Evolutionary conservation across 2,888 invertebrate genomes (phyloP), one percentile per base, ranked within the genome.

Genomic region (Dendrolimus houi): DNA sequence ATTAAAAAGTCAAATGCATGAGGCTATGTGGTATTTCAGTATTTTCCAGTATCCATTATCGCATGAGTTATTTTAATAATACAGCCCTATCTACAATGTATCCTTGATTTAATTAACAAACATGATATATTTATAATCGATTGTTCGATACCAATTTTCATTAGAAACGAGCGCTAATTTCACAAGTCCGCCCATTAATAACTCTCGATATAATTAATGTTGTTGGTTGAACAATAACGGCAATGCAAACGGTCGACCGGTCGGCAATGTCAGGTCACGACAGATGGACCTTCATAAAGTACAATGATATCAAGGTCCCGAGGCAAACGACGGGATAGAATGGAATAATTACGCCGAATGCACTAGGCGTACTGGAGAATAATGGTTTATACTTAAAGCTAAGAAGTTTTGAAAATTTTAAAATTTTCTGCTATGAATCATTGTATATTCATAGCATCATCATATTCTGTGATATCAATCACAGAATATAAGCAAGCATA

Each of bases 291-390:
- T 75, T 74, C 68, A 63, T 69, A 61, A 62, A 53, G 59, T 58
- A 56, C 62, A 65, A 64, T 59, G 63, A 61, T 63, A 66, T 66
- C 77, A 78, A 77, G 78, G 78, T 68, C 66, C 56, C 40, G 67
- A 77, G 78, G 75, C 76, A 79, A 76, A 78, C 77, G 77, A 77
- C 78, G 75, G 65, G 63, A 70, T 57, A 69, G 67, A 74, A 74
- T 72, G 67, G 67, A 68, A 66, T 68, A 69, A 68, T 68, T 12
- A 29, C 29, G 29, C 29, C 29, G 6, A 29, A 29, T 29, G 29
- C 14, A 14, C 14, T 1, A 1, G 29, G 3, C 29, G 29, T 29
- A 29, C 6, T 29, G 29, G 29, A 29, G 29, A 29, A 29, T 29
- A 6, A 29, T 6, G 6, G 29, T 29, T 29, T 6, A 29, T 29